phyloP scores from a whole-genome alignment of 1,140 invertebrate species.

The Drosophila setifemur region DNA sequence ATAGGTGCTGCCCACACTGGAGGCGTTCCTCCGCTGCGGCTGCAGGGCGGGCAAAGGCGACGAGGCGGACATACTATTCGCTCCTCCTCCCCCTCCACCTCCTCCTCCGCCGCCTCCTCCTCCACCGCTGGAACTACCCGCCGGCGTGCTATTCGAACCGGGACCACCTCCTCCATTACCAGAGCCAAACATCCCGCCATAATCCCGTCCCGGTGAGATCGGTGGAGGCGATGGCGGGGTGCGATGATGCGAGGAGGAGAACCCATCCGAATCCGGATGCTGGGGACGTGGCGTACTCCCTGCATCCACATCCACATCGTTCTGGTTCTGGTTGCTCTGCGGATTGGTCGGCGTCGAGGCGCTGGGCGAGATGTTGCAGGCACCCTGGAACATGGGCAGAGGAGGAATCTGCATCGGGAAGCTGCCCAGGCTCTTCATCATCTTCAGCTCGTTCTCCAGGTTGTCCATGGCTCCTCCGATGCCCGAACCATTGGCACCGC shows the following conservation, averaged over 20 bases:
- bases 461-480: slow-evolving; percentile 68
- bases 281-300: slow-evolving; percentile 74
- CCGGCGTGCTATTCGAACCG: slow-evolving; percentile 65
- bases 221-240: slow-evolving; percentile 79
- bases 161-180: slow-evolving; percentile 53
- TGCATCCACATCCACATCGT: slow-evolving; percentile 81
- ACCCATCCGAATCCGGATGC: slow-evolving; percentile 74
- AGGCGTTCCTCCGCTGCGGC: slow-evolving; percentile 69
- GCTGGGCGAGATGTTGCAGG: slow-evolving; percentile 77
- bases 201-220: slow-evolving; percentile 78
- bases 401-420: slow-evolving; percentile 82
- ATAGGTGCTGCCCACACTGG: slow-evolving; percentile 80
- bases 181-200: slow-evolving; percentile 67
- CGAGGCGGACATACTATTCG: slow-evolving; percentile 77
- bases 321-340: slow-evolving; percentile 79
- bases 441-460: slow-evolving; percentile 80
- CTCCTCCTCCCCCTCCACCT: slow-evolving; percentile 2
- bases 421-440: slow-evolving; percentile 81
- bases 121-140: slow-evolving; percentile 69
- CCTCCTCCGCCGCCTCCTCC: slow-evolving; percentile 45
- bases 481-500: slow-evolving; percentile 31
- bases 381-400: slow-evolving; percentile 76
- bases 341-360: slow-evolving; percentile 78
- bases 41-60: slow-evolving; percentile 76
- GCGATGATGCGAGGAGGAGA: slow-evolving; percentile 73